Base-by-base conservation (phyloP, 1,140 invertebrate genomes). In the Caenorhabditis brenneri region DNA sequence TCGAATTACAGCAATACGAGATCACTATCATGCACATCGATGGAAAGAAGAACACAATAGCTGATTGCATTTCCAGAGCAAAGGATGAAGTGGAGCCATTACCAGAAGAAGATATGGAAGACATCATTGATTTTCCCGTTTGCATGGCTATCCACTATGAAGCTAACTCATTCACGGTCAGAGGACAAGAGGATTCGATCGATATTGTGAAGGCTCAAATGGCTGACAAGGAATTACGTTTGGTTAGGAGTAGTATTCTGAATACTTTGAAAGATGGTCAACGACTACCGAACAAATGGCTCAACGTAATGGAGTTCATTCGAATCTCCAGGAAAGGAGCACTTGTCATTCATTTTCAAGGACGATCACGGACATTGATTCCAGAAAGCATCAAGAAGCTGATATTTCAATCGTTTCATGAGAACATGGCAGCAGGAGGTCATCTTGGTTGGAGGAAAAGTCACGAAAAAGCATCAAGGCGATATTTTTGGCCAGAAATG, bases 41-140 rank as follows among this genome's bases (percentile, higher is more conserved):
- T n/a, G 83, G 79, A 33, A 80, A 84, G 79, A 65, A 60, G 27
- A 80, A 84, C 55, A 60, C 51, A 10, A 58, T 84, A 22, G 60
- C 79, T 4, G 82, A 79, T 53, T 55, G 31, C 22, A 15, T 83
- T 15, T 83, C 82, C 2, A 46, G 82, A 19, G 69, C 46, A 0
- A 53, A 24, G 10, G 42, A 48, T 29, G 22, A 74, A 2, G 24
- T 5, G 0, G 19, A 33, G 4, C 31, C 46, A n/a, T 12, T 22
- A 16, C 2, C 48, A 19, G 19, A 29, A 22, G 6, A 0, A 6
- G 39, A 83, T 4, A 5, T 74, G 9, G 55, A 48, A 22, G 81
- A 65, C 42, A 58, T 82, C 29, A 24, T 82, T 2, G 31, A 48
- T 2, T 82, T 60, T 19, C 81, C 60, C 0, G 22, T 48, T 58